Base-by-base conservation (phyloP, 2,113 vertebrate species). In the Calyptommatus sinebrachiatus region DNA sequence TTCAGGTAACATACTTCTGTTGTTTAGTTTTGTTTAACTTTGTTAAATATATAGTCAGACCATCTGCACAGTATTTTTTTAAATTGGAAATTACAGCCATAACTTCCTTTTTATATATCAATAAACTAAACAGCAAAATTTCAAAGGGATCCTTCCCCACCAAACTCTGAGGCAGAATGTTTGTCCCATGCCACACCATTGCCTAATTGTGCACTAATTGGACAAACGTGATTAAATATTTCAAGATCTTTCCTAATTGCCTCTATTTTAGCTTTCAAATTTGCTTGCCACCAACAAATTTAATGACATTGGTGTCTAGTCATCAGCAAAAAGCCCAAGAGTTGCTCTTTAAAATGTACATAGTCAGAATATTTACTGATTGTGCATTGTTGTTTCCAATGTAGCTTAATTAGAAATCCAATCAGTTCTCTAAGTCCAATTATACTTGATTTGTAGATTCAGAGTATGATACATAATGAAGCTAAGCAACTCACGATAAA, bases 191-290 rank as follows among this genome's bases (percentile, higher is more conserved):
- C 96, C 95, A 96, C 96, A 96, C 97, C 97, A 97, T 96, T 97
- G 97, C 97, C 96, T 99, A 97, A 99, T 98, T 98, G 97, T 97
- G 94, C 96, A 95, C 97, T 98, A 99, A 99, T 99, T 98, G 98
- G 96, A 97, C 96, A 97, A 95, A 97, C 97, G 97, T 99, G 97
- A 99, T 99, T 99, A 98, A 99, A 98, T 97, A 98, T 97, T 97
- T 98, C 96, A 95, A 97, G 96, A 97, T 97, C 96, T 96, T 95
- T 96, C 94, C 96, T 99, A 99, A 99, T 98, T 98, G 97, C 97
- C 96, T 96, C 97, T 97, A 99, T 99, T 99, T 99, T 98, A 97
- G 97, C 96, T 97, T 97, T 96, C 97, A 97, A 98, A 98, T 97
- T 95, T 96, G 95, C 95, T 96, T 96, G 95, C 95, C 95, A 96